phyloP scores from a whole-genome alignment of 2,888 invertebrate species.

The Parnassius glacialis region DNA sequence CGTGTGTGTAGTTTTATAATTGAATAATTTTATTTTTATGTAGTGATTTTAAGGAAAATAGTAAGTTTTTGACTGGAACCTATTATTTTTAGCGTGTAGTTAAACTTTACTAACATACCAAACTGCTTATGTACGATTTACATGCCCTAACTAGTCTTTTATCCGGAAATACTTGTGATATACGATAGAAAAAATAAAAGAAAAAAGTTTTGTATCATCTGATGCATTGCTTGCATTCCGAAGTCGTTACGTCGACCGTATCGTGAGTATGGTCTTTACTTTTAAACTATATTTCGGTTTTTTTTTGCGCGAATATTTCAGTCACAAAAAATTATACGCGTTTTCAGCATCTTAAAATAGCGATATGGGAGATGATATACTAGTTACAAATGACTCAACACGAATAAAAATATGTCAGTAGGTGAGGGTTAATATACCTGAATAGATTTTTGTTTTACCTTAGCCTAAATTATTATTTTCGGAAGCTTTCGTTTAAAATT shows the following conservation, averaged over 20 bases:
- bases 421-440: constrained; percentile 71
- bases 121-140: constrained; percentile 24
- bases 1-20: constrained; percentile 63
- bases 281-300: constrained; percentile 31
- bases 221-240: constrained; percentile 63
- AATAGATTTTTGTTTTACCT: constrained; percentile 64
- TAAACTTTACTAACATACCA: constrained; percentile 27
- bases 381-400: constrained; percentile 48
- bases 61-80: constrained; percentile 71
- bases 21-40: constrained; percentile 64
- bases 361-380: constrained; percentile 47
- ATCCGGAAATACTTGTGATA: constrained; percentile 64
- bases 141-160: constrained; percentile 33
- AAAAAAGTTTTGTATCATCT: constrained; percentile 70
- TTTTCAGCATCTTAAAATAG: constrained; percentile 62
- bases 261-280: constrained; percentile 45
- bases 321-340: constrained; percentile 36
- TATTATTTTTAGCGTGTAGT: constrained; percentile 35
- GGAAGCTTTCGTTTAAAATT: constrained; percentile 26
- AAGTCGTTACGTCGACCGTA: constrained; percentile 63
- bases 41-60: constrained; percentile 58
- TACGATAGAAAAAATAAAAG: constrained; percentile 56
- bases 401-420: constrained; percentile 63
- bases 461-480: constrained; percentile 56
- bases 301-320: constrained; percentile 51